A percentile compares a stretch with the other conserved stretches of the same genome.
These are phyloP conservation scores for Acropternis orthonyx DNA, from an alignment of 2,797 vertebrate genomes.

Conservation along the genomic window DNA sequence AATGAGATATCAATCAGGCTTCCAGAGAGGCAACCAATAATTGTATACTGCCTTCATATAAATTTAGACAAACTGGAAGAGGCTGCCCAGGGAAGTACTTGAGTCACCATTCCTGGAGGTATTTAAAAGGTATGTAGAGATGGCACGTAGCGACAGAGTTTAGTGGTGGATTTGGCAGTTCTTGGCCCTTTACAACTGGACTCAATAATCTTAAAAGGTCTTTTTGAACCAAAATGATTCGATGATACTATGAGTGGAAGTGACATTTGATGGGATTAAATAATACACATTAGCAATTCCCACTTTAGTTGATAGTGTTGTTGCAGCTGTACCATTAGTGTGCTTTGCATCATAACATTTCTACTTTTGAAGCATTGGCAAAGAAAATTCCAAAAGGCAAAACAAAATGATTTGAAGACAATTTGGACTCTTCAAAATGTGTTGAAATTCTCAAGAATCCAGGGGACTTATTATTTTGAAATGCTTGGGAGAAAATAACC, in stretches of 20 bases:
- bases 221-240: background rate
- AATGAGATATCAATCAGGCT: background rate
- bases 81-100: background rate
- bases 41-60: background rate
- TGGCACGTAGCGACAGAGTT: background rate
- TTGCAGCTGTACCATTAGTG: background rate
- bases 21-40: background rate
- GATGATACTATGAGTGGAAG: background rate
- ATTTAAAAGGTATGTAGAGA: background rate
- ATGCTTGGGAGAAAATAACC: background rate
- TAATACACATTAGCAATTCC: background rate
- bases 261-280: background rate
- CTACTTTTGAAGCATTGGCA: background rate
- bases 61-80: background rate
- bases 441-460: background rate
- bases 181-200: background rate
- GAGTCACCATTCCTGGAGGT: background rate
- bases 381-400: background rate
- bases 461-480: background rate
- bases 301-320: background rate
- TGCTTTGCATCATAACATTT: background rate
- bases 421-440: background rate
- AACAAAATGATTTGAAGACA: background rate
- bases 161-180: background rate
- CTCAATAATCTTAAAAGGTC: background rate